Conservation (phyloP, 2,797 vertebrate genomes). For the Chiloscyllium punctatum region DNA sequence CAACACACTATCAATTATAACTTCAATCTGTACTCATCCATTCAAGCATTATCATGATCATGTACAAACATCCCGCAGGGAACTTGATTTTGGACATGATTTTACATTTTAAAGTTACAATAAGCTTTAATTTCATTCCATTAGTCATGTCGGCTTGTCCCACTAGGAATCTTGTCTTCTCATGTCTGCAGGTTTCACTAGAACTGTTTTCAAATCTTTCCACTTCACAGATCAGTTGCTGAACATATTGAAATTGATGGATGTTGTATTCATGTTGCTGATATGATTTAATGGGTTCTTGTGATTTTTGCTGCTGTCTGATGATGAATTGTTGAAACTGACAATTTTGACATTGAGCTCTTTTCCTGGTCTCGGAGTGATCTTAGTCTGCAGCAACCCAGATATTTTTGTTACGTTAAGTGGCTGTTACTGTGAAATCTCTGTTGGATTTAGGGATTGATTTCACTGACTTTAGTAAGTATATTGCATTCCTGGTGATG, state of each 20-base stretch:
- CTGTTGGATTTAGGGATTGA: not conserved
- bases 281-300: not conserved
- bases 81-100: too few species aligned
- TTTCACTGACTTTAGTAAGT: not conserved
- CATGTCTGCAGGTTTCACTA: not conserved
- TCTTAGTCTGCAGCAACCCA: not conserved
- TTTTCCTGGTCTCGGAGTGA: not conserved
- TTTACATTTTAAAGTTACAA: too few species aligned
- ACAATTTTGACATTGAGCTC: not conserved
- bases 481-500: not conserved
- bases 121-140: too few species aligned
- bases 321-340: not conserved
- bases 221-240: not conserved
- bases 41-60: too few species aligned
- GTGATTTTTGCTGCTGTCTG: not conserved
- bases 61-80: too few species aligned
- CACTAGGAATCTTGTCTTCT: not conserved
- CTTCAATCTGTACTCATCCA: not conserved
- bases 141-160: too few species aligned
- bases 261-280: not conserved
- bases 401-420: not conserved
- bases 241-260: not conserved
- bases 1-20: not conserved
- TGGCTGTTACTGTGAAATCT: not conserved
- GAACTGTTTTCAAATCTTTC: not conserved